phyloP scores from a whole-genome alignment of 1,140 invertebrate species.

The Zaprionus tsacasi region DNA sequence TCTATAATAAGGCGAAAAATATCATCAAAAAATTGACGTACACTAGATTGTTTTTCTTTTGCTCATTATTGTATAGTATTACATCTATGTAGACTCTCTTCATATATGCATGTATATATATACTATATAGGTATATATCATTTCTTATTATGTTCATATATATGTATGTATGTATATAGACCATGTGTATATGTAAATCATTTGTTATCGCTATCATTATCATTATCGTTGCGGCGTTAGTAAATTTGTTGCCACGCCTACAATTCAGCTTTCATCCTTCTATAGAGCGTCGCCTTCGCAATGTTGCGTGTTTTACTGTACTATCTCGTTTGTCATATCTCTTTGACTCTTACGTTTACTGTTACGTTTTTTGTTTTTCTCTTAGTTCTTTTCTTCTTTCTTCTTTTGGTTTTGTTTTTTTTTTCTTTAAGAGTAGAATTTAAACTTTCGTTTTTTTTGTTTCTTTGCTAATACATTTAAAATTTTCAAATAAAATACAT shows the following conservation, averaged over 20 bases:
- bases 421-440: constrained; percentile 31
- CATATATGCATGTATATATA: constrained; percentile 29
- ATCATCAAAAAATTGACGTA: constrained; percentile 82
- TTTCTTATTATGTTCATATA: constrained; percentile 13
- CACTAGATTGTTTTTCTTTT: constrained; percentile 77
- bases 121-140: constrained; percentile 18
- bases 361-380: constrained; percentile 9
- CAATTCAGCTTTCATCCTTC: constrained; percentile 4
- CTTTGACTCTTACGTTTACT: constrained; percentile 15
- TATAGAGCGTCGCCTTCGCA: neutral
- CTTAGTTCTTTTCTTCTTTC: neutral
- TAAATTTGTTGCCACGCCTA: constrained; percentile 13
- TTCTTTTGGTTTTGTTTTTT: neutral
- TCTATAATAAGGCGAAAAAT: constrained; percentile 82
- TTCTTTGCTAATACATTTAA: constrained; percentile 56
- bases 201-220: constrained; percentile 22
- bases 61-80: constrained; percentile 52
- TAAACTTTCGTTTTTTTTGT: constrained; percentile 40
- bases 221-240: constrained; percentile 1
- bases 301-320: constrained; percentile 11
- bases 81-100: constrained; percentile 34
- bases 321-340: constrained; percentile 4
- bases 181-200: constrained; percentile 16
- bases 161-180: constrained; percentile 21
- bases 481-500: constrained; percentile 73